Evolutionary conservation across 2,888 invertebrate genomes (phyloP).

Genomic region (Merodon equestris): DNA sequence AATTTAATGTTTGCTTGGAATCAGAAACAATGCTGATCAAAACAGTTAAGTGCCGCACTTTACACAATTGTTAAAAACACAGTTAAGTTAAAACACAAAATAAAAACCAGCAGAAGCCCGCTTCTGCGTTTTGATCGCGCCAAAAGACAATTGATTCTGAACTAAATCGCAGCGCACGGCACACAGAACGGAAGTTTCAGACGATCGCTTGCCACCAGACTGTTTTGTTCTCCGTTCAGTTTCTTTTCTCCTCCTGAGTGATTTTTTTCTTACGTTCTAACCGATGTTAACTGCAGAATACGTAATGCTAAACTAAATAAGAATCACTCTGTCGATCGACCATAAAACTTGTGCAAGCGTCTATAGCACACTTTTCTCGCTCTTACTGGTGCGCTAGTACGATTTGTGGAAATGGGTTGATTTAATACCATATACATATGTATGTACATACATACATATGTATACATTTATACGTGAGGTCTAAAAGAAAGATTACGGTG

Average conservation of each 20-base stretch:
- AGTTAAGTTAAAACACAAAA: constrained; percentile 7
- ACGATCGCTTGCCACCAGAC: constrained; percentile 26
- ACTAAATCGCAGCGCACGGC: constrained; percentile 45
- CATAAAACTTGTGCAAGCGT: constrained; percentile 31
- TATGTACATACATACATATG: too few species aligned
- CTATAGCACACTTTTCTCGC: constrained; percentile 24
- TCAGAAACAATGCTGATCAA: neutral
- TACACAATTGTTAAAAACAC: neutral
- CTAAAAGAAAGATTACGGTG: constrained; percentile 24
- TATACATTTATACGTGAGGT: neutral
- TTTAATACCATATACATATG: neutral
- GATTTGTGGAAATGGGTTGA: constrained; percentile 17
- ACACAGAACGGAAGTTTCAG: constrained; percentile 42
- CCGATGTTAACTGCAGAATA: constrained; percentile 28
- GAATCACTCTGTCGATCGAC: constrained; percentile 24
- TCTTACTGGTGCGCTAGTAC: constrained; percentile 6
- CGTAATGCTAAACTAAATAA: constrained; percentile 26
- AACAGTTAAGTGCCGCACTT: neutral
- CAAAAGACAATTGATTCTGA: constrained; percentile 55
- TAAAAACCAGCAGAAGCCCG: constrained; percentile 17
- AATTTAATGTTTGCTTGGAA: neutral
- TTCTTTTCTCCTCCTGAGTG: constrained; percentile 29
- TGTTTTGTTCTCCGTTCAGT: constrained; percentile 20
- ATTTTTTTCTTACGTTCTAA: constrained; percentile 15
- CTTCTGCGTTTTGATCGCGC: constrained; percentile 44